Conservation (phyloP, 2,888 invertebrate genomes). For the Adineta ricciae region DNA sequence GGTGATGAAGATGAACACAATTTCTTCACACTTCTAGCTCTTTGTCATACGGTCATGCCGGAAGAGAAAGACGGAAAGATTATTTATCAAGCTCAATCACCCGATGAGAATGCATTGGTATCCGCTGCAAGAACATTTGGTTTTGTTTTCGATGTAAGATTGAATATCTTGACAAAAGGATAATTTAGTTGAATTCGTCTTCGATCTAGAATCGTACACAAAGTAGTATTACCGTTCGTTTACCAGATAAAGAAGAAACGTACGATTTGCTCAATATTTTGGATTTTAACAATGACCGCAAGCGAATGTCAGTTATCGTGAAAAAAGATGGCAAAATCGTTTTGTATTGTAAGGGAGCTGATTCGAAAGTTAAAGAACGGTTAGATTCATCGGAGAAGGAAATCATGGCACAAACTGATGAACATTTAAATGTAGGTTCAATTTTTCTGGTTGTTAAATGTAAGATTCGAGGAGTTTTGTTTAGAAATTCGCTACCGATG, state of each 20-base stretch:
- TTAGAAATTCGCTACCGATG: slow-evolving; percentile 77
- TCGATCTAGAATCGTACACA: slow-evolving; percentile 49
- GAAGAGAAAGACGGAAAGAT: slow-evolving; percentile 66
- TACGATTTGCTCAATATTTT: slow-evolving; percentile 92
- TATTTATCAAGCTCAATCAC: slow-evolving; percentile 75
- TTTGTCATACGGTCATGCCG: slow-evolving; percentile 98
- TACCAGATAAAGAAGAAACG: slow-evolving; percentile 55
- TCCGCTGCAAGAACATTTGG: slow-evolving; percentile 96
- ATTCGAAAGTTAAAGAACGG: slow-evolving; percentile 76
- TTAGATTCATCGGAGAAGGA: slow-evolving; percentile 47
- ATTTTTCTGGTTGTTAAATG: background rate
- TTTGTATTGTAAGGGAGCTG: slow-evolving; percentile 3
- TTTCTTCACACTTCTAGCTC: slow-evolving; percentile 80
- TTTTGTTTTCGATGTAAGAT: slow-evolving; percentile 66
- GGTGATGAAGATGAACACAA: slow-evolving; percentile 67
- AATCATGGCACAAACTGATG: background rate
- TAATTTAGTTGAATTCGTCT: background rate
- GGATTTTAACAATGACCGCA: slow-evolving; percentile 96
- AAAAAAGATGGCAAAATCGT: background rate
- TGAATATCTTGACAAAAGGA: no score
- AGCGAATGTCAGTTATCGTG: slow-evolving; percentile 75
- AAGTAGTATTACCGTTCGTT: slow-evolving; percentile 57
- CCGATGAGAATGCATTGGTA: slow-evolving; percentile 91
- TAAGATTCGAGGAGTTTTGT: background rate
- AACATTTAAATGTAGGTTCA: slow-evolving; percentile 43